Evolutionary conservation across 2,113 vertebrate species (phyloP).

Genomic region (Rallus limicola): DNA sequence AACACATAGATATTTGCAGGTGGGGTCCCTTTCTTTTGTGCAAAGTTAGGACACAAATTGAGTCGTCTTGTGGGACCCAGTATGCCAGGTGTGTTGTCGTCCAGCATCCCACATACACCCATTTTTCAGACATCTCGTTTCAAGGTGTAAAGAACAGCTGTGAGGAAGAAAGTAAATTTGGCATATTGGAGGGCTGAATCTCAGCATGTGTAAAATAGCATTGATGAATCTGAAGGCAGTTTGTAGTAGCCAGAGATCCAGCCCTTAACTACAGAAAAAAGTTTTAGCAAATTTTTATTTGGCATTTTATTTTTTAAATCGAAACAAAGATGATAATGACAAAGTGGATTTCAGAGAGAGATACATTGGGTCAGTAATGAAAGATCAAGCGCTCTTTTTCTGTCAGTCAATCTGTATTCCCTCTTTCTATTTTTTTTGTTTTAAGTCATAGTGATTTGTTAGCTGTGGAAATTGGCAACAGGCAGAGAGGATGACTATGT

Average conservation of each 20-base stretch:
- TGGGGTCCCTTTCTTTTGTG: background rate
- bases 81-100: background rate
- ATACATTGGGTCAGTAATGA: background rate
- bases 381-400: constrained; percentile 27
- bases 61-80: background rate
- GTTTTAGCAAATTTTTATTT: background rate
- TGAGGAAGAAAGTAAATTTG: background rate
- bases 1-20: background rate
- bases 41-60: background rate
- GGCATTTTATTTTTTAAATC: background rate
- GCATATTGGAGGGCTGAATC: background rate
- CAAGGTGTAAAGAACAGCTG: background rate
- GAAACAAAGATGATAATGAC: background rate
- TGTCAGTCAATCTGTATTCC: constrained; percentile 48
- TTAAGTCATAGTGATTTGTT: constrained; percentile 51
- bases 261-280: background rate
- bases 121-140: background rate
- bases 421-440: background rate
- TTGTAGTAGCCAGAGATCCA: background rate
- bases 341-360: background rate
- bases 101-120: background rate
- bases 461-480: constrained; percentile 20
- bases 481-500: background rate
- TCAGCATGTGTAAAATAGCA: background rate
- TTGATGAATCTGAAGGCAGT: background rate